Base-by-base conservation (phyloP, 2,888 invertebrate genomes). In the Drosophila tripunctata region DNA sequence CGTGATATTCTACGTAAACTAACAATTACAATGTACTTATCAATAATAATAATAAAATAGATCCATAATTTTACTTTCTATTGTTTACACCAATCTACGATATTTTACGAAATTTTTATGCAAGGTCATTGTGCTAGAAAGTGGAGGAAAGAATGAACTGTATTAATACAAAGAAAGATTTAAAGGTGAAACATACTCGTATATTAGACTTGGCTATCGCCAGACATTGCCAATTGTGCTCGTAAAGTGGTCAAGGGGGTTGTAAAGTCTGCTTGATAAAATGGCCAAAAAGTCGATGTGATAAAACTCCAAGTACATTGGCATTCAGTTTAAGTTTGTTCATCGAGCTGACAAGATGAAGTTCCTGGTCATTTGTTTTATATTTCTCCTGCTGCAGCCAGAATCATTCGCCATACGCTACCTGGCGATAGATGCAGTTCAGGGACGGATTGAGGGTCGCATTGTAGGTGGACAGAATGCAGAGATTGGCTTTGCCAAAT, bases 401-500 rank as follows among this genome's bases (percentile, higher is more conserved):
- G 27, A 27, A 10, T 17, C 51, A 10, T 22, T 48, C 21, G 63
- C 55, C 24, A 86, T 80, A 12, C 67, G 87, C 0, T 2, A 72
- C 4, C 6, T 68, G 3, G 44, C 36, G 0, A 19, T 27, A 5
- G 33, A 62, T 17, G 8, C 35, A 0, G 19, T 36, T n/a, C 40
- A 3, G 7, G 10, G 15, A 2, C 33, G 7, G 1, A 35, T 47
- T 6, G 35, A 43, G 2, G 44, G 12, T 3, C 87, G 88, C 14
- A 76, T 88, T 30, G 66, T 75, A 21, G 88, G 88, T 2, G 88
- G 88, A 0, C 38, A 75, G 27, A 47, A 48, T 4, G 88, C 88
- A 0, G 83, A 77, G 35, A 50, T 67, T 1, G 88, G 86, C 12
- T 70, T 70, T 15, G 90, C 88, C 4, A 88, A 89, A 7, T 90